A percentile compares a stretch with the other conserved stretches of the same genome.
phyloP scores from a whole-genome alignment of 2,888 invertebrate genomes.

The Oligia fasciuncula region DNA sequence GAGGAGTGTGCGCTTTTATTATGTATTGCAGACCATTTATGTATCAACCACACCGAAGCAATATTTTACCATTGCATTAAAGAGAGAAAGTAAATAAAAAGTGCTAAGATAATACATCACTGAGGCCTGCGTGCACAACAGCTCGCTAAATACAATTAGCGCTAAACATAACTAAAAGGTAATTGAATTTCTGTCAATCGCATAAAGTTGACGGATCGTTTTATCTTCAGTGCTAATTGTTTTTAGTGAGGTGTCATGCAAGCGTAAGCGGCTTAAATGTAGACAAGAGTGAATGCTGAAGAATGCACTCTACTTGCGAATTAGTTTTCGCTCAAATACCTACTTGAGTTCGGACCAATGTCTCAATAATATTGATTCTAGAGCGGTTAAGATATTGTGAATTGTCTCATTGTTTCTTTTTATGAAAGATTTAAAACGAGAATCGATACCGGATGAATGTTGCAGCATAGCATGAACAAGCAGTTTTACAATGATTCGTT shows the following conservation, averaged over 20 bases:
- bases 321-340: slow-evolving; percentile 4
- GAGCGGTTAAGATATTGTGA: neutral
- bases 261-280: slow-evolving; percentile 4
- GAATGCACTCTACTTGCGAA: slow-evolving; percentile 25
- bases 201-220: slow-evolving; percentile 27
- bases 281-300: slow-evolving; percentile 12
- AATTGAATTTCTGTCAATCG: slow-evolving; percentile 36
- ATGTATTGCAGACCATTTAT: slow-evolving; percentile 30
- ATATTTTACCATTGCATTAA: slow-evolving; percentile 13
- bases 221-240: slow-evolving; percentile 17
- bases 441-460: neutral
- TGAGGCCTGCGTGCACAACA: slow-evolving; percentile 29
- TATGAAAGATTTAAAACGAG: neutral
- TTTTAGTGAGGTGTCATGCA: slow-evolving; percentile 18
- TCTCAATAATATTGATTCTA: neutral
- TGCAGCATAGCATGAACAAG: neutral
- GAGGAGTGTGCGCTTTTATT: slow-evolving; percentile 13
- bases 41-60: slow-evolving; percentile 13
- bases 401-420: neutral
- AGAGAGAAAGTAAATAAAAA: slow-evolving; percentile 21
- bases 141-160: slow-evolving; percentile 28
- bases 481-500: slow-evolving; percentile 9
- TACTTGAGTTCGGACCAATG: neutral
- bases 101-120: slow-evolving; percentile 18
- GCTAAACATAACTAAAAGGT: slow-evolving; percentile 24